These are phyloP conservation scores for Drosophila funebris DNA, from an alignment of 1,140 invertebrate genomes.

Conservation along the genomic window DNA sequence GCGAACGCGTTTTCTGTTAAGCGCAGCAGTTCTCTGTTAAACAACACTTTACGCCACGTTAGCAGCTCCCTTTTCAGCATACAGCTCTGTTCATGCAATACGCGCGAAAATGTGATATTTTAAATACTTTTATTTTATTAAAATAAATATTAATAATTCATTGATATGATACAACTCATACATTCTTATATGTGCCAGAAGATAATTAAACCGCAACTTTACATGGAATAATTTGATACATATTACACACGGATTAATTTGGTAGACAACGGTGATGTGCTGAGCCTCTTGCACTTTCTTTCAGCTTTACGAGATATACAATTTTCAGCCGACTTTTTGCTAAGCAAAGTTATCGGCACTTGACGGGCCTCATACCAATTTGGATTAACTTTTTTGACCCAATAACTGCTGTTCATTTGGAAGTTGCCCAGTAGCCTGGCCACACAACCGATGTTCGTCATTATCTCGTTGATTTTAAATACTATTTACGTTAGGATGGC, in stretches of 20 bases:
- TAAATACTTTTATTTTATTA: neutral
- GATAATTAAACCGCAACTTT: no score
- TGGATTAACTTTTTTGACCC: slow-evolving; percentile 55
- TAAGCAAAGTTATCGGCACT: slow-evolving; percentile 39
- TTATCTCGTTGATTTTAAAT: neutral
- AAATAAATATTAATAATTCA: no score
- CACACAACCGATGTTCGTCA: slow-evolving; percentile 47
- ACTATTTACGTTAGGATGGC: neutral
- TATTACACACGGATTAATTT: neutral
- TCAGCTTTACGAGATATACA: no score
- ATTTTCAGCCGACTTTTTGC: neutral
- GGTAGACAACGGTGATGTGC: neutral
- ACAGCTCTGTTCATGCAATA: neutral
- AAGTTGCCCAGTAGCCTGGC: slow-evolving; percentile 40
- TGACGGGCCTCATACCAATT: slow-evolving; percentile 50
- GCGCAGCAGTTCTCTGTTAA: neutral
- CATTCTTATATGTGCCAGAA: no score
- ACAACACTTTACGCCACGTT: neutral
- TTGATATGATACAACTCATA: neutral
- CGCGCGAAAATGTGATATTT: neutral
- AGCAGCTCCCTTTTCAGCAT: neutral
- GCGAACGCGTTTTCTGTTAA: neutral
- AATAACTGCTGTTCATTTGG: slow-evolving; percentile 8
- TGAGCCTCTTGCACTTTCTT: neutral
- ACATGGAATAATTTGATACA: neutral